These are phyloP conservation scores for Augiades crinisus DNA, from an alignment of 2,888 invertebrate genomes.

Conservation along the genomic window DNA sequence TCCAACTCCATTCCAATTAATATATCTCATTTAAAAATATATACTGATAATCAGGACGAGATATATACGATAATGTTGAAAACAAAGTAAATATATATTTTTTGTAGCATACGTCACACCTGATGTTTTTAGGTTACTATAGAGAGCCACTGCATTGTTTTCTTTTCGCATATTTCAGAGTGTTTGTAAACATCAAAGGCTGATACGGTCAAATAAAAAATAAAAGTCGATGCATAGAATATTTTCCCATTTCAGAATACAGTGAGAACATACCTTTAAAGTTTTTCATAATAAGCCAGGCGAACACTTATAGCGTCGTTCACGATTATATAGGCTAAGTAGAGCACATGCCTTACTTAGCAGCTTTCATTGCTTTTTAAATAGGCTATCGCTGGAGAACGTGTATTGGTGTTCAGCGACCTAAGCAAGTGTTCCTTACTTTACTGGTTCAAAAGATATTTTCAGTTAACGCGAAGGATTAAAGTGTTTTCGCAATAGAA, in stretches of 20 bases:
- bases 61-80: too few species aligned
- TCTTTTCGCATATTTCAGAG: too few species aligned
- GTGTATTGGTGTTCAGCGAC: constrained; percentile 16
- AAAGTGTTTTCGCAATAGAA: not conserved
- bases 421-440: not conserved
- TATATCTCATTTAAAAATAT: too few species aligned
- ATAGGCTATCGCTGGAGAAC: constrained; percentile 14
- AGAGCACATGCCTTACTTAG: constrained; percentile 14
- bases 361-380: constrained; percentile 16
- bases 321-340: constrained; percentile 18
- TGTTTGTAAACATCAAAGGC: too few species aligned
- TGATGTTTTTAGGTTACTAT: too few species aligned
- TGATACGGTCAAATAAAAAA: too few species aligned
- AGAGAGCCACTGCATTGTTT: too few species aligned
- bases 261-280: not conserved
- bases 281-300: constrained; percentile 17
- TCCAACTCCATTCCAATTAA: not conserved
- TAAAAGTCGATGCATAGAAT: too few species aligned
- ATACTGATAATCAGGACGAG: too few species aligned
- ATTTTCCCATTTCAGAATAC: too few species aligned
- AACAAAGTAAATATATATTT: too few species aligned
- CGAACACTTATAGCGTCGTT: not conserved
- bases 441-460: not conserved
- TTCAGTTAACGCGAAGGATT: not conserved
- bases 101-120: too few species aligned